Evolutionary conservation across 1,140 invertebrate species (phyloP), one percentile per base, ranked within the genome.

Genomic region (Streblospio benedicti): DNA sequence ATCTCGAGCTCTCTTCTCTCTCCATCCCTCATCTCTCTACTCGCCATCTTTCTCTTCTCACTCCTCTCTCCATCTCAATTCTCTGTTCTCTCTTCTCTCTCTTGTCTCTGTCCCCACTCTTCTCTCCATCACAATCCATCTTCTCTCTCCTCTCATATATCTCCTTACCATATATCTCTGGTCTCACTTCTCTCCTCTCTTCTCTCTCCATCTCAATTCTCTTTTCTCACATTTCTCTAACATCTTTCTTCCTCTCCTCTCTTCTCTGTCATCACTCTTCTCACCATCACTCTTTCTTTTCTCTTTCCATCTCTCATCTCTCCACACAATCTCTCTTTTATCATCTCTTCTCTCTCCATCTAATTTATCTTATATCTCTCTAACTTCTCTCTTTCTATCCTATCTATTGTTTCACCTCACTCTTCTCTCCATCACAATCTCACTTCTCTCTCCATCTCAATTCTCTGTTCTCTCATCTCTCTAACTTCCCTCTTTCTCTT

Each of bases 31-130:
- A n/a, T n/a, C n/a, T n/a, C n/a, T n/a, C n/a, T n/a, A 63, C 66
- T 54, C 60, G 57, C 64, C 63, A 66, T 44, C 68, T 66, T 57
- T 61, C 57, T 30, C n/a, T 66, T 33, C 52, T 62, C 56, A 27
- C n/a, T 28, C 25, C 56, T 50, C 38, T n/a, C n/a, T n/a, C n/a
- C n/a, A n/a, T n/a, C n/a, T n/a, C n/a, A n/a, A n/a, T n/a, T n/a
- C n/a, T n/a, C n/a, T n/a, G n/a, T n/a, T n/a, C n/a, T n/a, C n/a
- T n/a, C n/a, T n/a, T n/a, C n/a, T n/a, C n/a, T n/a, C n/a, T n/a
- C n/a, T n/a, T n/a, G n/a, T n/a, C n/a, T n/a, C n/a, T n/a, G n/a
- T n/a, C n/a, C n/a, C n/a, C n/a, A n/a, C n/a, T n/a, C n/a, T n/a
- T n/a, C n/a, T n/a, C n/a, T n/a, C n/a, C n/a, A n/a, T n/a, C n/a